These are phyloP conservation scores for Cariama cristata DNA, from an alignment of 2,113 vertebrate genomes.

Conservation along the genomic window DNA sequence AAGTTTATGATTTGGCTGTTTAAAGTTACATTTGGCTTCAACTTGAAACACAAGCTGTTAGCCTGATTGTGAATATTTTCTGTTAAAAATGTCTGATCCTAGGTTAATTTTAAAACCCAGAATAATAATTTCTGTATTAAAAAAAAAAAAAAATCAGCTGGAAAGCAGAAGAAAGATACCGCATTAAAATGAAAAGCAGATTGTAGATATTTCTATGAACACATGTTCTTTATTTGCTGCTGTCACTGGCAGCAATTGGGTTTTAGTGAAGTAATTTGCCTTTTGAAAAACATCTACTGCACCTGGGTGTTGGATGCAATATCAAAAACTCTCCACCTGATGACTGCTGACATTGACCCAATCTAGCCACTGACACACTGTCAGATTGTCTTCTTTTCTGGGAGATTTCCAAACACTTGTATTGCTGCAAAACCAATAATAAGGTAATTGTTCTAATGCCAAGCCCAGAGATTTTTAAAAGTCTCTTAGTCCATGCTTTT, in stretches of 20 bases:
- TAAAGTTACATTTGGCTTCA: background rate
- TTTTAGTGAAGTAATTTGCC: background rate
- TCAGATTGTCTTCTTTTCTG: background rate
- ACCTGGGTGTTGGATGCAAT: background rate
- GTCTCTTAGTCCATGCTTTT: background rate
- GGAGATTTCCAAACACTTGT: background rate
- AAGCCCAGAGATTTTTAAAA: background rate
- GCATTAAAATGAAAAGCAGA: background rate
- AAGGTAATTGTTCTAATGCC: background rate
- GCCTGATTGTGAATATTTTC: background rate
- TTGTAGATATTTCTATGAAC: background rate
- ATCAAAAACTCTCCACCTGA: background rate
- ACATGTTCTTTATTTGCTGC: background rate
- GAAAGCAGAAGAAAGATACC: background rate
- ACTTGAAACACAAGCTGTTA: constrained; percentile 14
- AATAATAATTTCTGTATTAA: background rate
- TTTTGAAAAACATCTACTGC: background rate
- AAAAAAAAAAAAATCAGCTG: background rate
- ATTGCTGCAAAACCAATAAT: background rate
- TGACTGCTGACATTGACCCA: background rate
- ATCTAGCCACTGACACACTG: background rate
- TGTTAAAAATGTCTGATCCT: background rate
- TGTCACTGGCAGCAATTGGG: background rate
- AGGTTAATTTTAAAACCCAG: background rate
- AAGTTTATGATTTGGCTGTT: background rate